Evolutionary conservation across 2,888 invertebrate species (phyloP).

Genomic region (Campoplex nolae): DNA sequence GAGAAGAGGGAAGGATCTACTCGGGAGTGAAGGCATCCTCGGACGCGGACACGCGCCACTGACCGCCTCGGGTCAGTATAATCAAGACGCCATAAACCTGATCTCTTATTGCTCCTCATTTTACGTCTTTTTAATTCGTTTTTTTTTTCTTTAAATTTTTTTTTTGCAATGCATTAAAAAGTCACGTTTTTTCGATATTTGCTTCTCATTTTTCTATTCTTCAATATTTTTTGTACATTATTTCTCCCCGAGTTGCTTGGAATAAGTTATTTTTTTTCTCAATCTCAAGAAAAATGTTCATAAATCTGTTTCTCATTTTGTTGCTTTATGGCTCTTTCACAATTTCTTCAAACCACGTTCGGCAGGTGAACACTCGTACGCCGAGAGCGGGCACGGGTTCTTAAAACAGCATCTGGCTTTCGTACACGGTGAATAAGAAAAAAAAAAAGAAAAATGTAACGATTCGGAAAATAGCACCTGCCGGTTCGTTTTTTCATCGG

Average conservation of each 20-base stretch:
- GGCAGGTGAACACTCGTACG: conserved; percentile 4
- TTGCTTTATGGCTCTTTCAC: neutral
- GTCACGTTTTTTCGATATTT: neutral
- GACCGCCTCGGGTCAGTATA: conserved; percentile 72
- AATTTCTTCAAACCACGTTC: neutral
- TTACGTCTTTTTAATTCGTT: conserved; percentile 5
- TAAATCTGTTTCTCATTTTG: neutral
- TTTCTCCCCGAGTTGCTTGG: neutral
- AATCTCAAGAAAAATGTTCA: neutral
- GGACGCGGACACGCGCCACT: conserved; percentile 72
- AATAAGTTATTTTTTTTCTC: neutral
- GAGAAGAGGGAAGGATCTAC: conserved; percentile 51
- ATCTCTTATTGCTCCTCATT: conserved; percentile 14
- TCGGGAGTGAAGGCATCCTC: conserved; percentile 49
- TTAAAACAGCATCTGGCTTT: conserved; percentile 15
- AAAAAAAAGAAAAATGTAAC: neutral
- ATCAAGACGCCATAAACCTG: conserved; percentile 71
- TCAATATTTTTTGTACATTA: neutral
- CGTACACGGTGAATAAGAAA: neutral
- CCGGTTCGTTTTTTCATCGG: neutral
- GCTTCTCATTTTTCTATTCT: neutral
- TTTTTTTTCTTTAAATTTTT: conserved; percentile 4
- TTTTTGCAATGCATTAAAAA: neutral
- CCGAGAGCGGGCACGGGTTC: neutral
- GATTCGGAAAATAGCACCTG: conserved; percentile 16